These are phyloP conservation scores for Hiodon alosoides DNA, from an alignment of 2,113 vertebrate species.

Conservation along the genomic window DNA sequence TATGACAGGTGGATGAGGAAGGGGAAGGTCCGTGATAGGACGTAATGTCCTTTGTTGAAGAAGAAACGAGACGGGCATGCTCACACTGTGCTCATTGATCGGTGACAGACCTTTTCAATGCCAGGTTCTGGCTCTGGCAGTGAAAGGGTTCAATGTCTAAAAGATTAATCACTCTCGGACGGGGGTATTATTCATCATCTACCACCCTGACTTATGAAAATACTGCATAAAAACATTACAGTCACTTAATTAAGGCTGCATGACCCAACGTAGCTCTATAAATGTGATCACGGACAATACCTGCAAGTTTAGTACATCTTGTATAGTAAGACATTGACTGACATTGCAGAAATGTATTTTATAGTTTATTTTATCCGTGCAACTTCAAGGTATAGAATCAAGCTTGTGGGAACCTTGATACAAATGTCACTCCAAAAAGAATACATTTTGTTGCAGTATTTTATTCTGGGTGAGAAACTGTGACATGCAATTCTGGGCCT, in stretches of 20 bases:
- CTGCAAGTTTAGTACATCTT: background rate
- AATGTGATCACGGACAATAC: background rate
- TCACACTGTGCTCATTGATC: conserved; percentile 60
- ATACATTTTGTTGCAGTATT: conserved; percentile 15
- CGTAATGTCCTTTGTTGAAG: conserved; percentile 35
- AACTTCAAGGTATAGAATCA: background rate
- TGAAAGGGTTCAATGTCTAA: conserved; percentile 46
- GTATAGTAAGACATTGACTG: background rate
- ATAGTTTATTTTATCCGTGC: conserved; percentile 6
- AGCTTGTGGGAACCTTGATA: conserved; percentile 5
- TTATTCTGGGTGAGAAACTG: conserved; percentile 51
- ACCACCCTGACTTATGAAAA: conserved; percentile 15
- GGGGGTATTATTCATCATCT: background rate
- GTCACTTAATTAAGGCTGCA: background rate
- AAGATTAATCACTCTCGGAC: conserved; percentile 1
- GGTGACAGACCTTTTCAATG: conserved; percentile 55
- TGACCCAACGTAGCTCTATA: background rate
- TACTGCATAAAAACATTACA: conserved; percentile 14
- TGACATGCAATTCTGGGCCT: conserved; percentile 81
- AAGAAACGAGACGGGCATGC: conserved; percentile 53
- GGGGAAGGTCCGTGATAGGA: conserved; percentile 11
- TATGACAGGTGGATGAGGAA: conserved; percentile 4
- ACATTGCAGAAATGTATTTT: background rate
- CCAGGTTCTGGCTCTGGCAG: conserved; percentile 34
- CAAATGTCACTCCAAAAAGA: conserved; percentile 26